Conservation (phyloP, 2,797 vertebrate species). For the Centropyge bicolor region DNA sequence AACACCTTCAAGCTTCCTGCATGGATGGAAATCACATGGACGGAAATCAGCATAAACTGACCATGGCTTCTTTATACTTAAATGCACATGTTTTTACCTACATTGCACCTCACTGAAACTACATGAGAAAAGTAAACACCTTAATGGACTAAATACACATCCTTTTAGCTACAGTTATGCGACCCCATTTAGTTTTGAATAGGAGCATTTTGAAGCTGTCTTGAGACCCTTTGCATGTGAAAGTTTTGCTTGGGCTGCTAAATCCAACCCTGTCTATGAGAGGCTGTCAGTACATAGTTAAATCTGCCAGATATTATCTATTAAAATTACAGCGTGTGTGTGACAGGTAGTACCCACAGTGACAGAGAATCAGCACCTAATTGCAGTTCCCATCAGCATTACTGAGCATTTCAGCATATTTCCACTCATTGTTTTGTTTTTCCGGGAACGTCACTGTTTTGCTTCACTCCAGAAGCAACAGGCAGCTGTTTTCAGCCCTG, state of each 20-base stretch:
- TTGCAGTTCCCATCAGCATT: background rate
- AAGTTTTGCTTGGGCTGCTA: too few relatives aligned
- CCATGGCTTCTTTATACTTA: too few relatives aligned
- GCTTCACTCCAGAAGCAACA: background rate
- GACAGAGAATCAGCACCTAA: background rate
- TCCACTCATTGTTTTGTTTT: background rate
- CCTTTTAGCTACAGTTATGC: background rate
- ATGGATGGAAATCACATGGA: background rate
- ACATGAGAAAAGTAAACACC: background rate
- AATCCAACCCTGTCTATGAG: background rate
- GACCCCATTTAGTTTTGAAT: background rate
- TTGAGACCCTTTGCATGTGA: background rate
- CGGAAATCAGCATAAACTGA: too few relatives aligned
- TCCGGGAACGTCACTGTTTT: background rate
- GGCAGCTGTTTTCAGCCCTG: background rate
- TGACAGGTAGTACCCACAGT: background rate
- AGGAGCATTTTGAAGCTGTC: background rate
- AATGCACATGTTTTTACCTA: background rate
- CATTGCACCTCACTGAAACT: background rate
- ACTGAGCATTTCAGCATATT: background rate
- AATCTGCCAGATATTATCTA: background rate
- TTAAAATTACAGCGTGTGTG: background rate
- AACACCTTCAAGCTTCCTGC: background rate
- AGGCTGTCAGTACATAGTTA: constrained; percentile 1
- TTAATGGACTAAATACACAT: background rate